Conservation (phyloP, 1,140 invertebrate genomes). For the Papilio polyxenes region DNA sequence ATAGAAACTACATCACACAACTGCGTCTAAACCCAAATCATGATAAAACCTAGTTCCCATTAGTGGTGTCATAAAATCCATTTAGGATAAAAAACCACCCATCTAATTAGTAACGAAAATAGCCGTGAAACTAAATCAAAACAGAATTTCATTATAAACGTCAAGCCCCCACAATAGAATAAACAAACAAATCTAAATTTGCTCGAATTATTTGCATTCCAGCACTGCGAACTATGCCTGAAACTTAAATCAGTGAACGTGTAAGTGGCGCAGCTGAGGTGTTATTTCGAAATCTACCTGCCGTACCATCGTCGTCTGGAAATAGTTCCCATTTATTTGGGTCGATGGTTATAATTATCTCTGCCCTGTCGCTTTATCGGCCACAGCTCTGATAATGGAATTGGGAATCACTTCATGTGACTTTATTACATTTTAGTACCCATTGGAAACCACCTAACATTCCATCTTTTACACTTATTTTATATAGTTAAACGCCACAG, state of each 20-base stretch:
- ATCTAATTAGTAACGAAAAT: not conserved
- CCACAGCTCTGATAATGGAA: constrained; percentile 49
- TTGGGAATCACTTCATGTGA: constrained; percentile 48
- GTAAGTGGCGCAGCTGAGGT: constrained; percentile 45
- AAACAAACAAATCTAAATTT: constrained; percentile 7
- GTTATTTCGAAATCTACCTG: constrained; percentile 74
- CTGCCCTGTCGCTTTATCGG: constrained; percentile 64
- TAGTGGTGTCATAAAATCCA: not conserved
- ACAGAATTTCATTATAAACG: not conserved
- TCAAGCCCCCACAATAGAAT: not conserved
- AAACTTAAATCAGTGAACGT: constrained; percentile 30
- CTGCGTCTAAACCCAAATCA: not conserved
- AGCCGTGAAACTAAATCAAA: not conserved
- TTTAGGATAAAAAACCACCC: not conserved
- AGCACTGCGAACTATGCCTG: constrained; percentile 6
- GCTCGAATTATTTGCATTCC: constrained; percentile 5
- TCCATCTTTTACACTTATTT: not conserved
- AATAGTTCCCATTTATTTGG: constrained; percentile 75
- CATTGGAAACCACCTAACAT: not conserved
- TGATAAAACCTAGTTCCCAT: too few species aligned
- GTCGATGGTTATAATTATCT: constrained; percentile 75
- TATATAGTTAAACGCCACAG: not conserved
- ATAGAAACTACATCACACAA: not conserved
- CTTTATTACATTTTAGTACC: not conserved
- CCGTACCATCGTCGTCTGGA: constrained; percentile 68